Evolutionary conservation across 2,888 invertebrate genomes (phyloP), one percentile per base, ranked within the genome.

Genomic region (Hyalella azteca): DNA sequence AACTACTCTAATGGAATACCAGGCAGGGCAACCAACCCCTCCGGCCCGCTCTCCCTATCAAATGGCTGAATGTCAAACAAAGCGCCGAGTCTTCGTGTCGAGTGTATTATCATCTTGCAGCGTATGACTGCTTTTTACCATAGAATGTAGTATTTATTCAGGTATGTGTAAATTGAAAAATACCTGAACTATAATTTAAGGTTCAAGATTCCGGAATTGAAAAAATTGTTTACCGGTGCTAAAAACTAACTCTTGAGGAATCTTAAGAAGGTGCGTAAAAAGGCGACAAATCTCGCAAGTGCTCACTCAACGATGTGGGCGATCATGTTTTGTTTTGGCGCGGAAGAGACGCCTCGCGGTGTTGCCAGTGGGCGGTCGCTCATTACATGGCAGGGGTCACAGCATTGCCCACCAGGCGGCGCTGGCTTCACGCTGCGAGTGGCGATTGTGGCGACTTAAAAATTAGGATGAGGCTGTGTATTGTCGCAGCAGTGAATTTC

Each of bases 331-430:
- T 75, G 75, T 75, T 75, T 75, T 75, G 75, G 75, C 45, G 40
- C n/a, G 75, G 40, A 26, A 41, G 36, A 40, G 66, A 45, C 75
- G 45, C 75, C 75, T 75, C 75, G 75, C 75, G 45, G 75, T 75
- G 75, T 75, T 75, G 75, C 75, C 75, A 75, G 75, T 48, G 75
- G 40, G 75, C 75, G 75, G 75, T 75, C 75, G 13, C 75, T 75
- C 75, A 75, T 75, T 75, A 75, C 75, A 41, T 22, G 45, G 40
- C 75, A 75, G 75, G 75, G 29, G 75, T 40, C 41, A n/a, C 29
- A 36, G 66, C 36, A 19, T 36, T 66, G 32, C 66, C 66, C 66
- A 32, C 66, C 66, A 66, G 66, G 66, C 26, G 66, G 22, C 66
- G 39, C 66, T 66, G 36, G 66, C 36, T 36, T 66, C 66, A 36